phyloP scores from a whole-genome alignment of 2,888 invertebrate species.

The Mechanitis mazaeus region DNA sequence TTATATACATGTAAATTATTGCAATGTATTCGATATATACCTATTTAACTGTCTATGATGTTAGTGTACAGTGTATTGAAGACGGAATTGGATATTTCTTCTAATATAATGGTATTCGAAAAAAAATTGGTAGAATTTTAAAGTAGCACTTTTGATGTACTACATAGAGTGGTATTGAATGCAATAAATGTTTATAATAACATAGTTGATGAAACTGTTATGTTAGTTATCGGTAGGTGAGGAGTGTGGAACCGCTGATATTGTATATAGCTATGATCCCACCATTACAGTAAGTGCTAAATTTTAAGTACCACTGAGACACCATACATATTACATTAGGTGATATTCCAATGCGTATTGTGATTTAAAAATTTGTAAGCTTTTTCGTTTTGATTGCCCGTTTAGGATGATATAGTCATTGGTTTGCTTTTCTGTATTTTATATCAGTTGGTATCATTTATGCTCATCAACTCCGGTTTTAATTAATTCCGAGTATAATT shows the following conservation, averaged over 20 bases:
- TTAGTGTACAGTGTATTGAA: slow-evolving; percentile 10
- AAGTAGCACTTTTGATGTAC: slow-evolving; percentile 67
- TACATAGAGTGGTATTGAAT: slow-evolving; percentile 67
- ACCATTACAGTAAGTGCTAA: slow-evolving; percentile 75
- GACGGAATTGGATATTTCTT: slow-evolving; percentile 14
- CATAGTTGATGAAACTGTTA: slow-evolving; percentile 31
- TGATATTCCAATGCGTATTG: slow-evolving; percentile 71
- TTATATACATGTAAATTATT: slow-evolving; percentile 70
- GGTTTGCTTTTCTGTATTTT: slow-evolving; percentile 31
- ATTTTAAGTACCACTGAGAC: slow-evolving; percentile 65
- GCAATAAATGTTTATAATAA: slow-evolving; percentile 60
- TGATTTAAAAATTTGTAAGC: slow-evolving; percentile 49
- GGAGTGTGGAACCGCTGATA: slow-evolving; percentile 46
- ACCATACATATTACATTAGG: slow-evolving; percentile 54
- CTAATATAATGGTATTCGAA: slow-evolving; percentile 23
- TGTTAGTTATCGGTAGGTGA: slow-evolving; percentile 1
- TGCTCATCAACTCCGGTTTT: slow-evolving; percentile 39
- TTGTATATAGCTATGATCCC: slow-evolving; percentile 74
- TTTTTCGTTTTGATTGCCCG: slow-evolving; percentile 11
- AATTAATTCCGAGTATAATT: slow-evolving; percentile 10
- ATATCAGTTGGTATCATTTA: slow-evolving; percentile 44
- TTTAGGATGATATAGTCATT: slow-evolving; percentile 31
- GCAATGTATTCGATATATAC: slow-evolving; percentile 54
- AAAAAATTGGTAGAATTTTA: slow-evolving; percentile 36
- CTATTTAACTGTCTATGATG: slow-evolving; percentile 29